Conservation (phyloP, 2,113 vertebrate species). For the Scalopus aquaticus region DNA sequence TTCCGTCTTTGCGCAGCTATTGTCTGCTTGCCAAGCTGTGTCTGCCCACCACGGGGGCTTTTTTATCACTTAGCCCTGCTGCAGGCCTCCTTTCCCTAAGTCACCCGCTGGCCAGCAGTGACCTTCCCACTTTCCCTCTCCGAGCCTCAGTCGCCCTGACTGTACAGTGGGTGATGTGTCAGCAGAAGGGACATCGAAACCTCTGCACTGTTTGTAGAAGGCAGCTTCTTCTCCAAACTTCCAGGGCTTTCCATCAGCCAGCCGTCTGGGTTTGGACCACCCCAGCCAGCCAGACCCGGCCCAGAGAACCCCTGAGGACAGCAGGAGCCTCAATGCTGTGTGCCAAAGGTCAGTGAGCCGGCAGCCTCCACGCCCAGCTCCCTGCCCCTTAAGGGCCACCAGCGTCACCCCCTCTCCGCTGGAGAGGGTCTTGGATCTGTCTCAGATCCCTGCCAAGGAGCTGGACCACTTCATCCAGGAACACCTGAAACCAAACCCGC, state of each 20-base stretch:
- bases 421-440: not conserved
- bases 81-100: not conserved
- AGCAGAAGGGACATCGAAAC: not conserved
- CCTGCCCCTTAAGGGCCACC: fast-evolving
- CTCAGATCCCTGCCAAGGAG: not conserved
- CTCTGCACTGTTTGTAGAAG: not conserved
- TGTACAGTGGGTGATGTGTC: not conserved
- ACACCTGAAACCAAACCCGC: not conserved
- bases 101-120: fast-evolving
- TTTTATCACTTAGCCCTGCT: too few species aligned
- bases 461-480: conserved; percentile 65
- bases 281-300: not conserved
- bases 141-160: not conserved
- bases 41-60: not conserved
- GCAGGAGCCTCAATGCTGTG: not conserved
- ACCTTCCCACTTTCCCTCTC: too few species aligned
- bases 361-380: not conserved
- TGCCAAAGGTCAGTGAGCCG: fast-evolving
- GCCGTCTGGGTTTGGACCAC: not conserved
- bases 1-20: fast-evolving
- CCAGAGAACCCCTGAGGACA: not conserved
- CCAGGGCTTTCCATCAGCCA: conserved; percentile 41
- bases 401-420: fast-evolving
- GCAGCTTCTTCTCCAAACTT: not conserved
- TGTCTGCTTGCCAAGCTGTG: not conserved